Conservation (phyloP, 37 sponge, comb jelly and placozoan genomes). For the Ianthella basta region DNA sequence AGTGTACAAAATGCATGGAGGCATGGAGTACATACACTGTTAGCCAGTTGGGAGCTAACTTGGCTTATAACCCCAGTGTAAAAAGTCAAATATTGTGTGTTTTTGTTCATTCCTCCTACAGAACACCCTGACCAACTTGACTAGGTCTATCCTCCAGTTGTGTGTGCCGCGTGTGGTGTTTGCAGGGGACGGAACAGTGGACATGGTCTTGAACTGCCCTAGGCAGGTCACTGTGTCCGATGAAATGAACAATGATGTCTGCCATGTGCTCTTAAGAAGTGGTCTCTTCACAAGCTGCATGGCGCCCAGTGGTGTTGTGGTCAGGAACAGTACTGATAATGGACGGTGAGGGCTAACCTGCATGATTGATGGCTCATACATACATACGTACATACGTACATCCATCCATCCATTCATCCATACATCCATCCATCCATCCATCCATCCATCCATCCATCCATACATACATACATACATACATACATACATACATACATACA, state of each 20-base stretch:
- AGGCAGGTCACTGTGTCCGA: neutral
- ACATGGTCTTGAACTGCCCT: neutral
- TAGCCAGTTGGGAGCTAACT: too few species aligned
- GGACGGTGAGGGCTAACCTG: slow-evolving; percentile 11
- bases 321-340: neutral
- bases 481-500: neutral
- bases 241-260: neutral
- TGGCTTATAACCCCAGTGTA: too few species aligned
- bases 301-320: neutral
- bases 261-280: neutral
- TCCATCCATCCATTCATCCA: neutral
- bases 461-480: too few species aligned
- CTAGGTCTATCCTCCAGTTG: too few species aligned
- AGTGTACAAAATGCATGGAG: too few species aligned
- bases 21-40: too few species aligned
- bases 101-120: neutral
- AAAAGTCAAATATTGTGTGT: neutral
- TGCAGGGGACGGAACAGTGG: neutral
- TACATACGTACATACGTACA: too few species aligned
- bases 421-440: neutral
- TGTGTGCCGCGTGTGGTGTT: neutral
- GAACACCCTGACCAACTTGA: neutral
- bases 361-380: neutral
- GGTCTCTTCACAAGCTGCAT: neutral
- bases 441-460: too few species aligned